Percentiles rank a stretch among this genome's conserved stretches.
phyloP scores from a whole-genome alignment of 2,797 vertebrate genomes.

The Propithecus deckenii region DNA sequence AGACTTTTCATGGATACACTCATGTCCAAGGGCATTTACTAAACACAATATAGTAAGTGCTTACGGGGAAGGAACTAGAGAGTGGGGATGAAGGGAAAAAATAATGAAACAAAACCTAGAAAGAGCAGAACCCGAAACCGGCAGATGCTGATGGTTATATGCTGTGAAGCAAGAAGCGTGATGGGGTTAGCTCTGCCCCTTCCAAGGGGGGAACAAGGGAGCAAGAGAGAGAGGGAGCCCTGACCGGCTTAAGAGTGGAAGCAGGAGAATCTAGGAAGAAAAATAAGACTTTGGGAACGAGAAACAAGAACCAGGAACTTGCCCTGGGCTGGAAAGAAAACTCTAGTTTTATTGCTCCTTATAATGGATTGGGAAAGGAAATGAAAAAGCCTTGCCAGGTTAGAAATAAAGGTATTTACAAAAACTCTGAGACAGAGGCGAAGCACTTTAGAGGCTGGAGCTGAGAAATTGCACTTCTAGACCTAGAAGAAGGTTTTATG shows the following conservation, averaged over 20 bases:
- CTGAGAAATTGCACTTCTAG: not conserved
- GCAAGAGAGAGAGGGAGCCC: not conserved
- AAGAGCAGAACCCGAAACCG: not conserved
- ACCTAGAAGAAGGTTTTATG: not conserved
- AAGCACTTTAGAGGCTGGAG: not conserved
- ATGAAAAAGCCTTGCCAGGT: not conserved
- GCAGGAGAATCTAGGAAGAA: not conserved
- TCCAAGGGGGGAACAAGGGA: not conserved
- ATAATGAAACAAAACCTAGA: constrained; percentile 43
- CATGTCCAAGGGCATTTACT: constrained; percentile 33
- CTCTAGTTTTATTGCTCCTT: constrained; percentile 28
- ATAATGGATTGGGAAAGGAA: constrained; percentile 16
- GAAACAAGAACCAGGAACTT: constrained; percentile 8
- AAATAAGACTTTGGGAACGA: constrained; percentile 4
- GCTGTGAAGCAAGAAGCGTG: not conserved
- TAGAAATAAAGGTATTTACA: constrained; percentile 37
- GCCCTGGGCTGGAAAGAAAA: constrained; percentile 33
- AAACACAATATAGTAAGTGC: constrained; percentile 18
- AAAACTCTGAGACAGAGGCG: constrained; percentile 7
- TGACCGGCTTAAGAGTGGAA: not conserved
- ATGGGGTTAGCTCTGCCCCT: not conserved
- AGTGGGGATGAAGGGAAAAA: not conserved
- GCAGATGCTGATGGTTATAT: not conserved
- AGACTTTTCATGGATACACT: not conserved
- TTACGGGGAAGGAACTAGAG: constrained; percentile 3